Percentiles rank a stretch among this genome's conserved stretches.
Evolutionary conservation across 2,888 invertebrate species (phyloP).

Genomic region (Nematopogon swammerdamellus): DNA sequence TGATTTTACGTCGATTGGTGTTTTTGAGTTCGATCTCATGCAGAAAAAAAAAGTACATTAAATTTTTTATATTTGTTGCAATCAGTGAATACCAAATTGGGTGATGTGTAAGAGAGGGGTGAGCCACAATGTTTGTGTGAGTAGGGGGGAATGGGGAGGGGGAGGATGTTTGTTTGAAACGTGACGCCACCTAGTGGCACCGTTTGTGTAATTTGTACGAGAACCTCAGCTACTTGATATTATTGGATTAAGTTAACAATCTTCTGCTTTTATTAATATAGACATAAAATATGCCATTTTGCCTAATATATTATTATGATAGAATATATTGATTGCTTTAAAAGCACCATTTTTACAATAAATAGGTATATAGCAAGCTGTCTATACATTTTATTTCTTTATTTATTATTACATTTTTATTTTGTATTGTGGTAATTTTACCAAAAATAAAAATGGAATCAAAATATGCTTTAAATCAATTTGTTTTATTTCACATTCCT

Average conservation of each 20-base stretch:
- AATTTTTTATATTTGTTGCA: too few species aligned
- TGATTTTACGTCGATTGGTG: too few species aligned
- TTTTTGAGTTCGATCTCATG: too few species aligned
- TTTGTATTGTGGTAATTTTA: constrained; percentile 57
- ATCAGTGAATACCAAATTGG: too few species aligned
- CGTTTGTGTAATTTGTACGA: constrained; percentile 15
- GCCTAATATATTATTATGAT: constrained; percentile 50
- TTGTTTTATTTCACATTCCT: constrained; percentile 42
- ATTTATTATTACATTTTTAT: constrained; percentile 54
- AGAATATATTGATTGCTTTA: constrained; percentile 56
- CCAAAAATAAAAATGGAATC: constrained; percentile 53
- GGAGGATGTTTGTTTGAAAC: neutral
- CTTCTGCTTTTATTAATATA: constrained; percentile 50
- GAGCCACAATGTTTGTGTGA: too few species aligned
- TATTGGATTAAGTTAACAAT: constrained; percentile 46
- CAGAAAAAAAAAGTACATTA: too few species aligned
- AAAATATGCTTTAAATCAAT: constrained; percentile 49
- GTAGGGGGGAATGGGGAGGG: too few species aligned
- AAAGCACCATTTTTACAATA: constrained; percentile 57
- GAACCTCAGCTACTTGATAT: constrained; percentile 49
- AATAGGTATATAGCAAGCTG: constrained; percentile 51
- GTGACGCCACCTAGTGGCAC: neutral
- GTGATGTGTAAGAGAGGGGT: too few species aligned
- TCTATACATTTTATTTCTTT: constrained; percentile 56
- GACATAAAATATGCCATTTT: constrained; percentile 48